Evolutionary conservation across 2,888 invertebrate species (phyloP).

Genomic region (Pterostichus niger): DNA sequence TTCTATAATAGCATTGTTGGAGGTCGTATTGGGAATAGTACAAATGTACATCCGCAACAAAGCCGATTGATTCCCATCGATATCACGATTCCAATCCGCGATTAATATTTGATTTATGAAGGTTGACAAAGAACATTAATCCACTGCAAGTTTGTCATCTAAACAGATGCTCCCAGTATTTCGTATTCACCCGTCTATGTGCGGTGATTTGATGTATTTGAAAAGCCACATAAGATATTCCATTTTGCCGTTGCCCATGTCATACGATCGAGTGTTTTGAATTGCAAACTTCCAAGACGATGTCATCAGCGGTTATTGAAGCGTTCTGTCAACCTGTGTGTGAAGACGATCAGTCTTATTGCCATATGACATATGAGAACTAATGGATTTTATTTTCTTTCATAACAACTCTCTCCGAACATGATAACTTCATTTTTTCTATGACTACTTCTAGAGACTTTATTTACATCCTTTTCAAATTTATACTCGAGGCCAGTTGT

Average conservation of each 20-base stretch:
- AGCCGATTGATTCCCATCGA: too few relatives aligned
- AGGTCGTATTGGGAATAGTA: too few relatives aligned
- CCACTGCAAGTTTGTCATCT: background rate
- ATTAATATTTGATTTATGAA: conserved; percentile 33
- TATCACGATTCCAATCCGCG: background rate
- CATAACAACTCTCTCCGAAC: conserved; percentile 18
- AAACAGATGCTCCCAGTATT: background rate
- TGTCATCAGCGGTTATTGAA: conserved; percentile 51
- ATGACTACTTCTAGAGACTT: background rate
- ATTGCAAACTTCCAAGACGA: conserved; percentile 45
- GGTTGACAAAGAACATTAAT: background rate
- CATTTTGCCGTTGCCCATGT: conserved; percentile 1
- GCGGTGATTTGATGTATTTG: conserved; percentile 12
- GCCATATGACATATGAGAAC: conserved; percentile 44
- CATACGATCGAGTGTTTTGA: conserved; percentile 37
- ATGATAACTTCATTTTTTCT: background rate
- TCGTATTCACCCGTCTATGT: background rate
- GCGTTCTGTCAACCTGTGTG: conserved; percentile 53
- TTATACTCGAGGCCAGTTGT: too few relatives aligned
- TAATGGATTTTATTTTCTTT: conserved; percentile 45
- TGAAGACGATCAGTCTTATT: conserved; percentile 50
- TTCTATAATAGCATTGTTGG: too few relatives aligned
- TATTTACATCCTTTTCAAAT: background rate
- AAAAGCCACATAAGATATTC: conserved; percentile 39
- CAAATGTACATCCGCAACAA: too few relatives aligned